Evolutionary conservation across 2,113 vertebrate genomes (phyloP).

Genomic region (Egretta garzetta): DNA sequence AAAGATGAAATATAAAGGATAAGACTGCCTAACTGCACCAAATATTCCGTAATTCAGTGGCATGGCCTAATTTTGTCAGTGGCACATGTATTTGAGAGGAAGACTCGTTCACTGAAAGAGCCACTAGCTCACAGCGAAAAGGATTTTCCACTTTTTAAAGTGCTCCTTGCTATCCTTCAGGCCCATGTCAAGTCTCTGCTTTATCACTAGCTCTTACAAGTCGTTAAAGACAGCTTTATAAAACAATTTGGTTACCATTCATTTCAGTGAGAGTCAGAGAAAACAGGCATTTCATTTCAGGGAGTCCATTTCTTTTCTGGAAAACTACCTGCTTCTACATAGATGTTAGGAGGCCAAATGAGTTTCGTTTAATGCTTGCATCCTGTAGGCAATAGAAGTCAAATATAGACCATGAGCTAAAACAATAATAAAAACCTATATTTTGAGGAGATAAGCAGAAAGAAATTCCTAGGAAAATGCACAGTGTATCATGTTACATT

Average conservation of each 20-base stretch:
- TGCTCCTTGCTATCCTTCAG: not conserved
- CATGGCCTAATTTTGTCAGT: not conserved
- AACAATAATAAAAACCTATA: not conserved
- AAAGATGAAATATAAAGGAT: not conserved
- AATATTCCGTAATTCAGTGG: not conserved
- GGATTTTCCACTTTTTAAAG: not conserved
- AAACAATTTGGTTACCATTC: not conserved
- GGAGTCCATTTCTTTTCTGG: not conserved
- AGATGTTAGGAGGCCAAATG: not conserved
- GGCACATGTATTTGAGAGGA: not conserved
- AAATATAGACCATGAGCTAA: not conserved
- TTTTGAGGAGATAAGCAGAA: not conserved
- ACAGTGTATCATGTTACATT: not conserved
- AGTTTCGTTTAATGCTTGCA: not conserved
- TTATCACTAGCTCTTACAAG: not conserved
- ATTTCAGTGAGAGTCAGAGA: not conserved
- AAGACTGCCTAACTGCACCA: not conserved
- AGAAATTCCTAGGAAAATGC: not conserved
- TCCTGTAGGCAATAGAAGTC: not conserved
- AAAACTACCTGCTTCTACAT: not conserved
- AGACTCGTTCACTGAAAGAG: not conserved
- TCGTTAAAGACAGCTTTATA: not conserved
- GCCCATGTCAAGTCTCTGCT: not conserved
- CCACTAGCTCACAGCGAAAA: not conserved
- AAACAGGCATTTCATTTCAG: not conserved